These are phyloP conservation scores for Coregonus sp. DNA, from an alignment of 2,797 vertebrate genomes.

Conservation along the genomic window DNA sequence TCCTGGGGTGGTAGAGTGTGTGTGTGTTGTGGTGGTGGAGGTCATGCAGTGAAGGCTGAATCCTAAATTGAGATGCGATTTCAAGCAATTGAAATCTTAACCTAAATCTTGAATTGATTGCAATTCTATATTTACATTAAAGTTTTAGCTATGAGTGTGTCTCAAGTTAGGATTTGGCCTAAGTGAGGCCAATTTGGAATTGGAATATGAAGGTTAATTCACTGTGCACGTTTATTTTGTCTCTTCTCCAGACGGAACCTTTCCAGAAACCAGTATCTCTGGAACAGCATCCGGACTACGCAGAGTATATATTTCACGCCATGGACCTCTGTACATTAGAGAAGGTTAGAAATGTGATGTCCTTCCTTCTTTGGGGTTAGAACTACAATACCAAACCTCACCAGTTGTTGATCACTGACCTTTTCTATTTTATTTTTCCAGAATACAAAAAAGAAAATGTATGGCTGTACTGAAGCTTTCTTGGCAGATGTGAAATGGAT, in stretches of 20 bases:
- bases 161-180: background rate
- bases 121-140: background rate
- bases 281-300: conserved; percentile 97
- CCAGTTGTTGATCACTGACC: background rate
- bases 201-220: background rate
- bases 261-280: conserved; percentile 98
- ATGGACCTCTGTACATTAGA: conserved; percentile 99
- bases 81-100: background rate
- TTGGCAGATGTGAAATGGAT: conserved; percentile 99
- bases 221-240: conserved; percentile 22
- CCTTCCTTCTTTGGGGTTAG: background rate
- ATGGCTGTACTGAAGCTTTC: conserved; percentile 98
- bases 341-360: conserved; percentile 79
- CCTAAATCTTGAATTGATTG: background rate
- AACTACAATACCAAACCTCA: conserved; percentile 6
- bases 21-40: conserved; percentile 39
- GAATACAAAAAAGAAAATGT: conserved; percentile 99
- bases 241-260: conserved; percentile 86
- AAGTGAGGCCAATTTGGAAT: background rate
- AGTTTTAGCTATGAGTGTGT: background rate
- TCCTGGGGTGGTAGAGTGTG: conserved; percentile 50
- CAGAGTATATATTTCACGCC: conserved; percentile 98
- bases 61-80: conserved; percentile 2
- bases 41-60: conserved; percentile 6
- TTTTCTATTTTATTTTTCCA: conserved; percentile 58